A percentile compares a stretch with the other conserved stretches of the same genome.
phyloP scores from a whole-genome alignment of 1,140 invertebrate genomes.

The Macrobrachium rosenbergii region DNA sequence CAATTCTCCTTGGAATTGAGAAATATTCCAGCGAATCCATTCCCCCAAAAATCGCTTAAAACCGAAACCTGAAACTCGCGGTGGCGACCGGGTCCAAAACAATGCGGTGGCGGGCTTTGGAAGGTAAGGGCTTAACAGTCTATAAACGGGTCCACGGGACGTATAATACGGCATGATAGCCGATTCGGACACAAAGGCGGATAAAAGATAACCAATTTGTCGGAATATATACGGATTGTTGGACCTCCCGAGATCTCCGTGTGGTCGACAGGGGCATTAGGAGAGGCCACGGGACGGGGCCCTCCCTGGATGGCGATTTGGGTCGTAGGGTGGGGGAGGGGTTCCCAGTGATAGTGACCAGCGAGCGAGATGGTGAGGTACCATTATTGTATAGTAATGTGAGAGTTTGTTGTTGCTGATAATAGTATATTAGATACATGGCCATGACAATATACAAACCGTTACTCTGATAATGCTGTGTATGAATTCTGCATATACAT shows the following conservation, averaged over 20 bases:
- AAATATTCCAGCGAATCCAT: too few species aligned
- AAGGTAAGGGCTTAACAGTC: conserved; percentile 26
- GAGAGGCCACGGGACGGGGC: too few species aligned
- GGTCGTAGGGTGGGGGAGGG: not conserved
- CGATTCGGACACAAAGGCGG: conserved; percentile 53
- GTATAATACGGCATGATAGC: conserved; percentile 55
- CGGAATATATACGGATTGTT: conserved; percentile 34
- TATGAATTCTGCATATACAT: conserved; percentile 2
- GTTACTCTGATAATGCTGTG: too few species aligned
- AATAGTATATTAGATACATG: too few species aligned
- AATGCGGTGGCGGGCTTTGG: conserved; percentile 24
- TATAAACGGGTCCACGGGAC: conserved; percentile 47
- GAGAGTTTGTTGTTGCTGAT: too few species aligned
- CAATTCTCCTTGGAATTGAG: too few species aligned
- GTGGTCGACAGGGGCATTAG: not conserved
- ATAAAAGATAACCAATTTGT: conserved; percentile 59
- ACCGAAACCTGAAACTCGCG: too few species aligned
- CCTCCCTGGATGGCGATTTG: not conserved
- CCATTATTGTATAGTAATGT: too few species aligned
- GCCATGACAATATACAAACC: too few species aligned
- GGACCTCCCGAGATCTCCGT: not conserved
- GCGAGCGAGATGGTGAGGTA: not conserved
- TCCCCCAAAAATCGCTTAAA: too few species aligned
- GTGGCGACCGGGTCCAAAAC: not conserved
- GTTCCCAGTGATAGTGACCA: not conserved